These are phyloP conservation scores for Cassiopea xamachana DNA, from an alignment of 30 jellyfish, hydroid and myxozoan genomes.

Conservation along the genomic window DNA sequence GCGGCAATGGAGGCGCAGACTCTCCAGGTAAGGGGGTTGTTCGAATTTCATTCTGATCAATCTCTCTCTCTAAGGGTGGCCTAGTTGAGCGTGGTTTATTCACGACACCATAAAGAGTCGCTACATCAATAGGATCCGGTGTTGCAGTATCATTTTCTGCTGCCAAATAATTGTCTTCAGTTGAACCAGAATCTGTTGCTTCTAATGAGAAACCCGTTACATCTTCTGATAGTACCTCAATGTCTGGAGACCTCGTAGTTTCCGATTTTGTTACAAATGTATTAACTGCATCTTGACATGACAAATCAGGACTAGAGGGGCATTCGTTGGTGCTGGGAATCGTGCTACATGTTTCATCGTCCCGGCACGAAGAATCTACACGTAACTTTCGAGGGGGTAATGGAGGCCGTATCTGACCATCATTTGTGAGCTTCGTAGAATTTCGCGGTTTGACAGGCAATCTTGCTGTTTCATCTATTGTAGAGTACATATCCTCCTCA, in stretches of 20 bases:
- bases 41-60: neutral
- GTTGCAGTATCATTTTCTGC: neutral
- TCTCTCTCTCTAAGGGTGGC: neutral
- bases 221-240: neutral
- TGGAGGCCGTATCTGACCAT: conserved; percentile 15
- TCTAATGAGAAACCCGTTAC: neutral
- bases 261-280: neutral
- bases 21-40: neutral
- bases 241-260: neutral
- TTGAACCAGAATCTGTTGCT: neutral
- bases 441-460: conserved; percentile 10
- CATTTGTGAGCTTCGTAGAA: neutral
- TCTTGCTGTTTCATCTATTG: conserved; percentile 42
- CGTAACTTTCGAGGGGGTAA: conserved; percentile 15
- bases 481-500: conserved; percentile 37
- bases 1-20: conserved; percentile 54
- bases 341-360: neutral
- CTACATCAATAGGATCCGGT: neutral
- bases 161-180: neutral
- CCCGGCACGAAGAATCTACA: neutral
- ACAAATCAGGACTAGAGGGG: neutral
- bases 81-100: conserved; percentile 22
- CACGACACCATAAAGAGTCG: conserved; percentile 11
- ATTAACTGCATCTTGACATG: neutral
- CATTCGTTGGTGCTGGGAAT: neutral